These are phyloP conservation scores for Loripinus fragilis DNA, from an alignment of 2,888 invertebrate species.

Conservation along the genomic window DNA sequence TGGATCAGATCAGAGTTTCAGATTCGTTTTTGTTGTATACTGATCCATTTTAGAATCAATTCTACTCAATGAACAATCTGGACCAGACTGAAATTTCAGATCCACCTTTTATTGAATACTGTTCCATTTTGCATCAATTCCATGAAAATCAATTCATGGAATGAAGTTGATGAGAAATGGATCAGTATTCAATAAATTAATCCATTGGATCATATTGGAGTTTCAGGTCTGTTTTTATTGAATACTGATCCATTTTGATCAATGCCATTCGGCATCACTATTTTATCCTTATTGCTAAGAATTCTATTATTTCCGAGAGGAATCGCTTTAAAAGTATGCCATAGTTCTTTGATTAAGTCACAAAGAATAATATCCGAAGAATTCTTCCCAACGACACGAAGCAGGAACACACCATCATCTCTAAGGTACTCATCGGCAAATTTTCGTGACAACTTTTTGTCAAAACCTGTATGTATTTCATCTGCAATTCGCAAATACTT, in stretches of 20 bases:
- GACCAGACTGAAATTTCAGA: no score
- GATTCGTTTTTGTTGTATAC: no score
- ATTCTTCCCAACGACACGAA: slow-evolving; percentile 70
- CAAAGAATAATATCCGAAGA: slow-evolving; percentile 65
- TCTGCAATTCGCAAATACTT: slow-evolving; percentile 63
- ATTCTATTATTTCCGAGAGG: slow-evolving; percentile 20
- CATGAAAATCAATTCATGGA: no score
- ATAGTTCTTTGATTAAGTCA: slow-evolving; percentile 62
- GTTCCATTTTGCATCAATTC: no score
- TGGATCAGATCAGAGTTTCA: no score
- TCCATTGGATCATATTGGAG: neutral
- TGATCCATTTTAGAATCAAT: no score
- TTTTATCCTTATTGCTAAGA: slow-evolving; percentile 1
- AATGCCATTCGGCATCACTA: neutral
- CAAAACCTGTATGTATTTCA: slow-evolving; percentile 56
- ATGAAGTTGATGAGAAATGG: no score
- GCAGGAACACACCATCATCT: slow-evolving; percentile 68
- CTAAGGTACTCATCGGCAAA: slow-evolving; percentile 70
- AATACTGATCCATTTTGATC: neutral
- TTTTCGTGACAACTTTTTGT: slow-evolving; percentile 66
- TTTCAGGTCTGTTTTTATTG: neutral
- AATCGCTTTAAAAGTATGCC: slow-evolving; percentile 62
- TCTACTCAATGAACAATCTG: no score
- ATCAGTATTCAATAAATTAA: no score
- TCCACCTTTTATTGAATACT: no score